Evolutionary conservation across 2,113 vertebrate species (phyloP).

Genomic region (Daubentonia madagascariensis): DNA sequence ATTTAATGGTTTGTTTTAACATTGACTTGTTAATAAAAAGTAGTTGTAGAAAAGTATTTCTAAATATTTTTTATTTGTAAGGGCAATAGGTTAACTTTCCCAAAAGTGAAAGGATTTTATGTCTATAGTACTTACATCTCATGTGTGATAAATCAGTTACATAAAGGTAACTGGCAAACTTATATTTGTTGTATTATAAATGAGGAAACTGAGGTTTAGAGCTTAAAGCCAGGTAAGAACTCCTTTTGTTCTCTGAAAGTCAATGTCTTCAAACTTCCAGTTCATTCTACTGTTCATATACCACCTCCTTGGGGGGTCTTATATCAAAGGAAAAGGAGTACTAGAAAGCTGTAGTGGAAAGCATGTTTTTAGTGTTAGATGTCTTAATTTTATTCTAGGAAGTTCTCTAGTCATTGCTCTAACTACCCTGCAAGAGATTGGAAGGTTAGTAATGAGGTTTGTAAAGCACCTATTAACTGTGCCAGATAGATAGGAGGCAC

Average conservation of each 20-base stretch:
- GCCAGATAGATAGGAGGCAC: background rate
- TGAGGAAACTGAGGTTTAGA: background rate
- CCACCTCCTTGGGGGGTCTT: background rate
- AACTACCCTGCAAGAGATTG: background rate
- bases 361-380: background rate
- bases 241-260: background rate
- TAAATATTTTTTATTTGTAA: background rate
- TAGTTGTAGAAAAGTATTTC: background rate
- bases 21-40: background rate
- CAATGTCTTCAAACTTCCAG: background rate
- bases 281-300: background rate
- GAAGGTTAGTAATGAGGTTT: background rate
- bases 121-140: background rate
- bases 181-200: background rate
- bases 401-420: background rate
- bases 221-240: background rate
- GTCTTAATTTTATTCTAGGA: background rate
- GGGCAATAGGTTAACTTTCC: background rate
- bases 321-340: background rate
- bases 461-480: background rate
- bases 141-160: background rate
- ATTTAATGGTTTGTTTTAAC: constrained; percentile 29
- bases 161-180: background rate
- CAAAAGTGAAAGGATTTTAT: background rate
- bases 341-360: background rate